Evolutionary conservation across 2,888 invertebrate genomes (phyloP).

Genomic region (Idaea aversata): DNA sequence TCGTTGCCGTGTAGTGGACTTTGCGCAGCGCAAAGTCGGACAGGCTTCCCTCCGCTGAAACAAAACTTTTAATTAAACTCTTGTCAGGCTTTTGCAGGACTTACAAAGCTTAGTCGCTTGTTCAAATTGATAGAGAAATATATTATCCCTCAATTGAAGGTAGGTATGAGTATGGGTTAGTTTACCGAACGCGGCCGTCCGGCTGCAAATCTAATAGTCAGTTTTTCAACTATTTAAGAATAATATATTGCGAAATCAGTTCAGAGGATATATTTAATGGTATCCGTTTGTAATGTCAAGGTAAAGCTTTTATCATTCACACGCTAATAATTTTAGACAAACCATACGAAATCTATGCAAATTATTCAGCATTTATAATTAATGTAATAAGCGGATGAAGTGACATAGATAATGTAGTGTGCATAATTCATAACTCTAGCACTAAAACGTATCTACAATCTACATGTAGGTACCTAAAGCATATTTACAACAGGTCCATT

Average conservation of each 20-base stretch:
- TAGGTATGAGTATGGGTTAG: no score
- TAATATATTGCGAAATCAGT: background rate
- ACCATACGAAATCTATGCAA: background rate
- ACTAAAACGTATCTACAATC: background rate
- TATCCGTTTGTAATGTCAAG: background rate
- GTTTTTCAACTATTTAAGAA: background rate
- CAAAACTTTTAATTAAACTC: conserved; percentile 38
- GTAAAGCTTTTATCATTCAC: background rate
- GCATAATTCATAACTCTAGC: background rate
- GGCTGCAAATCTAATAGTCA: no score
- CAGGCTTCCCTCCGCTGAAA: conserved; percentile 95
- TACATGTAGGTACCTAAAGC: background rate
- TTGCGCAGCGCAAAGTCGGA: conserved; percentile 90
- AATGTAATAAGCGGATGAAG: background rate
- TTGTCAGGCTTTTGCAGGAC: conserved; percentile 8
- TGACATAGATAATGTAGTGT: background rate
- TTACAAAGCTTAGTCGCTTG: background rate
- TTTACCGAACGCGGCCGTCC: no score
- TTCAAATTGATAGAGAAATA: background rate
- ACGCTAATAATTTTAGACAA: background rate
- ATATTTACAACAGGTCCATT: background rate
- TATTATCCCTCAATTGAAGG: background rate
- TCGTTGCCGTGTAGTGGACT: conserved; percentile 87
- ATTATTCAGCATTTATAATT: background rate
- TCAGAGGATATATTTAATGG: background rate